Evolutionary conservation across 2,113 vertebrate species (phyloP), one percentile per base, ranked within the genome.

Genomic region (Cercopithecus mona): DNA sequence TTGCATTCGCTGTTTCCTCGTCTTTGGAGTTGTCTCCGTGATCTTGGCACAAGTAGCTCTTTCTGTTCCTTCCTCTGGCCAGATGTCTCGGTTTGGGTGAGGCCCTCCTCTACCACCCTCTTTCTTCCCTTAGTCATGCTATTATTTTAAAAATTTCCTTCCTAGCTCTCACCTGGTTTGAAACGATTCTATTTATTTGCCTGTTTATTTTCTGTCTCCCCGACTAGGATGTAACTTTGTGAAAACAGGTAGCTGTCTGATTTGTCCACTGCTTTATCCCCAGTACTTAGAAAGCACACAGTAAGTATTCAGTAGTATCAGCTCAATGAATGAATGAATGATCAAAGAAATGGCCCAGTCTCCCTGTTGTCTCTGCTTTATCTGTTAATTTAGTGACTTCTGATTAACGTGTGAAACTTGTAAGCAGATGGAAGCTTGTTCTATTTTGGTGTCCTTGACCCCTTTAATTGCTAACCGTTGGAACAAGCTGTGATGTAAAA

Each of bases 211-310:
- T 75, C 76, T 59, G 57, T 95, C 45, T 95, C 50, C 45, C 16
- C 18, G 14, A 18, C 35, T 82, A 48, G 75, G 59, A 76, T 48
- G 35, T 86, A 94, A 88, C 78, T 55, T 79, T 88, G 10, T 68
- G 85, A 78, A 84, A 96, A 93, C 86, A 96, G 79, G 89, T 98
- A 96, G 93, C 85, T 95, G 68, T 93, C 17, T 82, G 91, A 76
- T 80, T 61, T 68, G 45, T 80, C 70, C 82, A 18, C 59, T 68
- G 72, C 48, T 79, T 70, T 89, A 2, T 38, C 35, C 68, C 35
- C 30, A 64, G 45, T 90, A 68, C 20, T 90, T 88, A 93, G 83
- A 94, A 93, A 91, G 59, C 35, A 55, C 61, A 59, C 88, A 91
- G 61, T 84, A 94, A 73, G 84, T 93, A 90, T 52, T 94, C 64